Percentiles rank a stretch among this genome's conserved stretches.
These are phyloP conservation scores for Umimayanthus kanabou DNA, from an alignment of 92 coral and sea anemone species.

Conservation along the genomic window DNA sequence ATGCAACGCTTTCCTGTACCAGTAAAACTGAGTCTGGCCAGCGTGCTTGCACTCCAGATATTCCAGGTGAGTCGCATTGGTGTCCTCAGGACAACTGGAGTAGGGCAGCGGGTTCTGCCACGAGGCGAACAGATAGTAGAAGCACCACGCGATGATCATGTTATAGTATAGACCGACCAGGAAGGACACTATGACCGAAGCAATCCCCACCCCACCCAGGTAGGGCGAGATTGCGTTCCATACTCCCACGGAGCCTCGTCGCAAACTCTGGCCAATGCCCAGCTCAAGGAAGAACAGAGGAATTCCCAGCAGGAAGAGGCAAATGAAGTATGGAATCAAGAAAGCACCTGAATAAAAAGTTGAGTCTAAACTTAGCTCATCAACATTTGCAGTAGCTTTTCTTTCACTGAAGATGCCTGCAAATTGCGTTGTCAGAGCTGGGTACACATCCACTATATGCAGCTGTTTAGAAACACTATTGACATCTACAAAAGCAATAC, in stretches of 20 bases:
- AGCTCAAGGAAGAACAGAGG: slow-evolving; percentile 90
- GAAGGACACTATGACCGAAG: slow-evolving; percentile 75
- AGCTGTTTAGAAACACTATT: not conserved
- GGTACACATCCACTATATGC: not conserved
- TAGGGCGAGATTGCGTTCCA: slow-evolving; percentile 93
- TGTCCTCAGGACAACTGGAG: slow-evolving; percentile 62
- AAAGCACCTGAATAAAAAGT: slow-evolving; percentile 72
- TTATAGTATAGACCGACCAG: slow-evolving; percentile 83
- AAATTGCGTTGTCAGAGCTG: not conserved
- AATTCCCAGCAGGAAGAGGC: slow-evolving; percentile 78
- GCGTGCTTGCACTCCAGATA: slow-evolving; percentile 72
- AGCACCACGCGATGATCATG: slow-evolving; percentile 93
- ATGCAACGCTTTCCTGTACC: slow-evolving; percentile 83
- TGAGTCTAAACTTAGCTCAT: not conserved
- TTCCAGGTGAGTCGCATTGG: slow-evolving; percentile 39
- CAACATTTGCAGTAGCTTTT: not conserved
- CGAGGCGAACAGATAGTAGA: slow-evolving; percentile 88
- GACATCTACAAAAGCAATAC: no score
- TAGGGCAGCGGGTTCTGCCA: slow-evolving; percentile 89
- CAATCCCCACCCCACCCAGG: slow-evolving; percentile 92
- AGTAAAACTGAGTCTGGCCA: slow-evolving; percentile 83
- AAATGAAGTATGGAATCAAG: slow-evolving; percentile 84
- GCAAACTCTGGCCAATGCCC: slow-evolving; percentile 93
- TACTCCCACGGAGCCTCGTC: slow-evolving; percentile 86
- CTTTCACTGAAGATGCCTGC: no score